These are phyloP conservation scores for Megalops cyprinoides DNA, from an alignment of 2,797 vertebrate species.

Conservation along the genomic window DNA sequence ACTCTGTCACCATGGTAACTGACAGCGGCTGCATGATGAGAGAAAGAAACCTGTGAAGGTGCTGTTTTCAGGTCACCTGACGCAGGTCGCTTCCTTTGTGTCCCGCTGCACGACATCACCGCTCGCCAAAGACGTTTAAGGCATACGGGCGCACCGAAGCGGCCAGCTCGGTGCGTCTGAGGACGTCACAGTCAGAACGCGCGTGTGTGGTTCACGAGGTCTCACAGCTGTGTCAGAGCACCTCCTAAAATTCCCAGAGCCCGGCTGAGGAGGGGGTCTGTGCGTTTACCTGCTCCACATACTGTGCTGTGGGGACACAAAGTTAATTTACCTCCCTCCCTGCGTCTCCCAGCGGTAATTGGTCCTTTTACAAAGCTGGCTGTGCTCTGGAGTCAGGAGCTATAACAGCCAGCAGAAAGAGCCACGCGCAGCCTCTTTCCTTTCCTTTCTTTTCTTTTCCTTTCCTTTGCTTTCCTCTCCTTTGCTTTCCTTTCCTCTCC, in stretches of 20 bases:
- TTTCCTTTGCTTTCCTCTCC: too few relatives aligned
- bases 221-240: too few relatives aligned
- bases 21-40: constrained; percentile 68
- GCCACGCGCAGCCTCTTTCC: constrained; percentile 1
- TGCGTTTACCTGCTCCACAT: neutral
- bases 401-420: constrained; percentile 20
- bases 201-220: too few relatives aligned
- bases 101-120: neutral
- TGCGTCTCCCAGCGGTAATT: constrained; percentile 2
- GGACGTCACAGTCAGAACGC: too few relatives aligned
- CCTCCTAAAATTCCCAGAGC: too few relatives aligned
- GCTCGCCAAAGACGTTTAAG: too few relatives aligned
- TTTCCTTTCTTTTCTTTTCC: too few relatives aligned
- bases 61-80: constrained; percentile 76
- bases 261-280: too few relatives aligned
- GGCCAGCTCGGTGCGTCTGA: too few relatives aligned
- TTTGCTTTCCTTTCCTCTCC: too few relatives aligned
- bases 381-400: constrained; percentile 1
- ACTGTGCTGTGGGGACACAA: too few relatives aligned
- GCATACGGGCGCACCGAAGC: too few relatives aligned
- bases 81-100: constrained; percentile 57
- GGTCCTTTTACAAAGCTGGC: constrained; percentile 15
- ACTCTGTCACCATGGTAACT: constrained; percentile 76
- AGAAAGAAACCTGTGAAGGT: constrained; percentile 71
- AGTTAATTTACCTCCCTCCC: constrained; percentile 7